phyloP scores from a whole-genome alignment of 2,797 vertebrate genomes.

The Melanotaenia parkinsoni region DNA sequence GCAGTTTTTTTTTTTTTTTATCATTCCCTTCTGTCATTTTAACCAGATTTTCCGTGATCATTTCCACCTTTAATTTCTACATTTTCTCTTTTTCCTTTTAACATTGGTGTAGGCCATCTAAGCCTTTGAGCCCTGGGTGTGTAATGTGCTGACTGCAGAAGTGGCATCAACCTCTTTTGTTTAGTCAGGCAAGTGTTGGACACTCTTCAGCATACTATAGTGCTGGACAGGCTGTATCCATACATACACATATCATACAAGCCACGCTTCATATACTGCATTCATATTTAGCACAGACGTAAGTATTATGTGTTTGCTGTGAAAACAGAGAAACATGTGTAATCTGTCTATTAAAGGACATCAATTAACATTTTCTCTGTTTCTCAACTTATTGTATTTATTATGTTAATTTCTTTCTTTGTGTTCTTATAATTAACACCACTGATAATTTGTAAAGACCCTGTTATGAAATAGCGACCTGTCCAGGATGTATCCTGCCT shows the following conservation, averaged over 20 bases:
- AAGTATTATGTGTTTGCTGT: neutral
- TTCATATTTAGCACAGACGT: neutral
- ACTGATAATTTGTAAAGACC: neutral
- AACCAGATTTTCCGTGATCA: slow-evolving; percentile 8
- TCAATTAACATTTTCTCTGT: neutral
- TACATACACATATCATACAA: slow-evolving; percentile 19
- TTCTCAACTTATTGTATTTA: neutral
- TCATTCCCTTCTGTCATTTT: slow-evolving; percentile 7
- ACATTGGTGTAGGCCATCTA: slow-evolving; percentile 34
- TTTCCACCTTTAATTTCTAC: slow-evolving; percentile 19
- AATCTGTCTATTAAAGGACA: neutral
- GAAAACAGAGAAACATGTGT: neutral
- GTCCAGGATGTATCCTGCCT: neutral
- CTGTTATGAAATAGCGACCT: neutral
- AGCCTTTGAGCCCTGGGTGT: slow-evolving; percentile 80
- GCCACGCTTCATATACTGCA: neutral
- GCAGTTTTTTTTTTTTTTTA: neutral
- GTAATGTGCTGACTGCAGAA: slow-evolving; percentile 89
- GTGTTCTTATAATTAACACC: neutral
- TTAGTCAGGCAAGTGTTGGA: slow-evolving; percentile 31
- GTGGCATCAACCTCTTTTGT: slow-evolving; percentile 57
- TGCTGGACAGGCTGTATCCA: slow-evolving; percentile 23
- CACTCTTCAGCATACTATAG: slow-evolving; percentile 28
- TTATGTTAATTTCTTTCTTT: neutral
- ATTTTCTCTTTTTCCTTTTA: slow-evolving; percentile 40